phyloP scores from a whole-genome alignment of 2,113 vertebrate genomes.

The Coregonus clupeaformis region DNA sequence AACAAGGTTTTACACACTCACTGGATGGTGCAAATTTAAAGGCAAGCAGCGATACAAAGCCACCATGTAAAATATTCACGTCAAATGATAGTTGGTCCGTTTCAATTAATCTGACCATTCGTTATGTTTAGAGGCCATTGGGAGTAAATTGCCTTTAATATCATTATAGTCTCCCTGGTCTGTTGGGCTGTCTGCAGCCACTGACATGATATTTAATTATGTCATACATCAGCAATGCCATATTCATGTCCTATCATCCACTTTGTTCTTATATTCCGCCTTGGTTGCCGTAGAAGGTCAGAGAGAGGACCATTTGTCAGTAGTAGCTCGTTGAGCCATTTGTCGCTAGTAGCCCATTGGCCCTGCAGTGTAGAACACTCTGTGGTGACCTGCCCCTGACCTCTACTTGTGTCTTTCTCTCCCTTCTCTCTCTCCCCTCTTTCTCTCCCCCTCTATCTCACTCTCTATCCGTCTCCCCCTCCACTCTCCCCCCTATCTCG shows the following conservation, averaged over 20 bases:
- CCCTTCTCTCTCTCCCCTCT: conserved; percentile 10
- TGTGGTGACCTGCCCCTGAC: conserved; percentile 16
- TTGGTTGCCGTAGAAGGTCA: neutral
- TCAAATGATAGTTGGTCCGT: neutral
- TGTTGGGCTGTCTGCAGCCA: neutral
- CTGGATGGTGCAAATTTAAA: too few species aligned
- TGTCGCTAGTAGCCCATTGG: neutral
- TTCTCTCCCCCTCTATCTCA: neutral
- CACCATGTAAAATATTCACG: too few species aligned
- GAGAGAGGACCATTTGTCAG: conserved; percentile 6
- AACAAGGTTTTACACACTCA: too few species aligned
- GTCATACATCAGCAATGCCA: conserved; percentile 13
- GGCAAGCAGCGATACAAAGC: too few species aligned
- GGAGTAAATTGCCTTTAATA: conserved; percentile 1
- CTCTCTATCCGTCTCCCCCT: neutral
- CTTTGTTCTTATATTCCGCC: neutral
- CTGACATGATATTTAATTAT: conserved; percentile 12
- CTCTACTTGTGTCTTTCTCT: neutral
- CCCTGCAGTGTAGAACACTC: neutral
- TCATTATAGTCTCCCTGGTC: neutral
- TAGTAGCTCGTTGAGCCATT: conserved; percentile 3
- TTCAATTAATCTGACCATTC: neutral
- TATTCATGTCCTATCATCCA: neutral
- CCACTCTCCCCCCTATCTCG: conserved; percentile 4
- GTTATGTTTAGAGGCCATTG: neutral